phyloP scores from a whole-genome alignment of 2,797 vertebrate genomes.

The Huso huso region DNA sequence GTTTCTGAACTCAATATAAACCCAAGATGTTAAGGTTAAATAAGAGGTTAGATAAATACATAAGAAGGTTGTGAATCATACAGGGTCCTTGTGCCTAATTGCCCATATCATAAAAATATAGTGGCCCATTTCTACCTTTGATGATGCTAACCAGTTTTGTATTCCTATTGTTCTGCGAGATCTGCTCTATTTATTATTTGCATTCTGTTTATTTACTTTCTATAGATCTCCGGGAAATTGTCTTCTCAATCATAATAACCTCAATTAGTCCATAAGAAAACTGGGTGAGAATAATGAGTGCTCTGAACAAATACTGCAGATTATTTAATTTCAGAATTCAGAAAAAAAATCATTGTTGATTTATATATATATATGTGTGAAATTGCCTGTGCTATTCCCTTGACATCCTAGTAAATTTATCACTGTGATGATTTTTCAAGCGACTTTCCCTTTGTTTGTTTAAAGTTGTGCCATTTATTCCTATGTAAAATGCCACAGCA shows the following conservation, averaged over 20 bases:
- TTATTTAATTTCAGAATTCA: constrained; percentile 9
- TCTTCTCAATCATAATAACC: constrained; percentile 17
- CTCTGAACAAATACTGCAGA: constrained; percentile 1
- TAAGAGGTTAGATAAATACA: too few relatives aligned
- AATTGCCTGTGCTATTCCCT: neutral
- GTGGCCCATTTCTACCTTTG: neutral
- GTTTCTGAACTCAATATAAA: too few relatives aligned
- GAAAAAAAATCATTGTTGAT: neutral
- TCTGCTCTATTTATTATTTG: constrained; percentile 12
- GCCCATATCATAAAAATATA: too few relatives aligned
- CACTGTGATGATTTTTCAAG: neutral
- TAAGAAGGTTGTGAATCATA: too few relatives aligned
- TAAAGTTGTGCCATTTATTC: too few relatives aligned
- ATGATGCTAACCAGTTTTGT: neutral
- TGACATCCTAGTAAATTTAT: neutral
- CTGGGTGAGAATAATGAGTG: constrained; percentile 4
- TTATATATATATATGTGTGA: neutral
- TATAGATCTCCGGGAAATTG: constrained; percentile 10
- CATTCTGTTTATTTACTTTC: constrained; percentile 15
- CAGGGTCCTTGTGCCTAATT: too few relatives aligned
- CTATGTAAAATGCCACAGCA: too few relatives aligned
- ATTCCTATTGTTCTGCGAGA: neutral
- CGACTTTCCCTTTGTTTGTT: neutral
- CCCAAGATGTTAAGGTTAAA: too few relatives aligned
- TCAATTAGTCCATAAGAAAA: constrained; percentile 18